Evolutionary conservation across 2,888 invertebrate genomes (phyloP).

Genomic region (Loripinus fragilis): DNA sequence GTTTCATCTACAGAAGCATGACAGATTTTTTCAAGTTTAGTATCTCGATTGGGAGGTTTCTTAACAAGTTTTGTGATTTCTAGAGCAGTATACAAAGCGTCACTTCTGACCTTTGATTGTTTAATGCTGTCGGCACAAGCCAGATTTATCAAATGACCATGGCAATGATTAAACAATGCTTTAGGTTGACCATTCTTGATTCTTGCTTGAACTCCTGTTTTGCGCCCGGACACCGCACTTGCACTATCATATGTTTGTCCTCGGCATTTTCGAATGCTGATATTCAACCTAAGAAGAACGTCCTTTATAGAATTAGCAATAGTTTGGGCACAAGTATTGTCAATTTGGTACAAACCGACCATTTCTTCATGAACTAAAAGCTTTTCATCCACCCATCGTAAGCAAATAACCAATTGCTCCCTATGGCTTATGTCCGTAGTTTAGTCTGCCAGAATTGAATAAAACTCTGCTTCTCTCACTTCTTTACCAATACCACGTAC

Average conservation of each 20-base stretch:
- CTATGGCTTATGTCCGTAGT: constrained; percentile 48
- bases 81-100: constrained; percentile 35
- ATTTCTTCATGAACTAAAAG: constrained; percentile 50
- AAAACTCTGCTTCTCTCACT: constrained; percentile 17
- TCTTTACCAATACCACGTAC: constrained; percentile 27
- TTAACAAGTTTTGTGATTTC: constrained; percentile 53
- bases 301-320: constrained; percentile 36
- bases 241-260: constrained; percentile 48
- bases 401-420: constrained; percentile 50
- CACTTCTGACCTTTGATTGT: constrained; percentile 22
- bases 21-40: constrained; percentile 42
- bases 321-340: constrained; percentile 22
- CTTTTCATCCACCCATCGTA: constrained; percentile 46
- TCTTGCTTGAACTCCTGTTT: constrained; percentile 28
- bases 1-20: constrained; percentile 12
- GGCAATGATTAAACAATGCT: constrained; percentile 44
- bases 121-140: constrained; percentile 35
- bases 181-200: constrained; percentile 28
- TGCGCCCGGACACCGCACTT: constrained; percentile 29
- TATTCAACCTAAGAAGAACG: constrained; percentile 29
- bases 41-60: constrained; percentile 49
- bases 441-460: constrained; percentile 43
- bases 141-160: too few species aligned
- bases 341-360: constrained; percentile 44
- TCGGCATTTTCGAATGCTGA: constrained; percentile 35